Conservation (phyloP, 2,888 invertebrate species). For the Caenorhabditis zanzibari region DNA sequence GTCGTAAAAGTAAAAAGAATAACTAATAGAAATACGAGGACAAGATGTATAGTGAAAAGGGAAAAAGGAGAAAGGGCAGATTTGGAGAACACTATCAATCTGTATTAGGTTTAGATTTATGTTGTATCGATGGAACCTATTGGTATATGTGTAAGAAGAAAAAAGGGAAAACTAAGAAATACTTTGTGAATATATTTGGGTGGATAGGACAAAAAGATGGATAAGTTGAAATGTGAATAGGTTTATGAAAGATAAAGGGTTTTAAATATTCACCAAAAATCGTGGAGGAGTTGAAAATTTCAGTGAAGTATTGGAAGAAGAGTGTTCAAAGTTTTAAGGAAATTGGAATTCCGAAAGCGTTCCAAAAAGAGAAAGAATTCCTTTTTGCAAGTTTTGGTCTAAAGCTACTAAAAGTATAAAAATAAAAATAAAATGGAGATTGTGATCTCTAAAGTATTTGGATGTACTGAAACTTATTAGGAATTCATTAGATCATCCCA, state of each 20-base stretch:
- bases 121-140: slow-evolving; percentile 24
- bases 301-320: not conserved
- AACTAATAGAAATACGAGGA: slow-evolving; percentile 30
- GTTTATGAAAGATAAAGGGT: not conserved
- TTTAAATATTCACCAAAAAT: no score
- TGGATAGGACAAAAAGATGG: not conserved
- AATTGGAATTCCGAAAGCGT: slow-evolving; percentile 27
- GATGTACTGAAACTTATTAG: no score
- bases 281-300: not conserved
- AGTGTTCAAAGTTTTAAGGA: slow-evolving; percentile 13
- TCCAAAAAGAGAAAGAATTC: not conserved
- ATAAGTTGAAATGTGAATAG: slow-evolving; percentile 11
- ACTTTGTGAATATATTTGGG: slow-evolving; percentile 60
- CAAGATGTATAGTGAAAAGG: not conserved
- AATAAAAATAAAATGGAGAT: no score
- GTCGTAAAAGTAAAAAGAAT: slow-evolving; percentile 4
- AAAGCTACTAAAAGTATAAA: no score
- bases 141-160: not conserved
- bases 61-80: slow-evolving; percentile 1
- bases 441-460: no score
- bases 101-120: slow-evolving; percentile 36
- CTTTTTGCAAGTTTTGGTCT: slow-evolving; percentile 2
- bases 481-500: no score
- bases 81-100: slow-evolving; percentile 43
- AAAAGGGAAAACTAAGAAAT: slow-evolving; percentile 5